Evolutionary conservation across 1,140 invertebrate species (phyloP).

Genomic region (Megalonaias nervosa): DNA sequence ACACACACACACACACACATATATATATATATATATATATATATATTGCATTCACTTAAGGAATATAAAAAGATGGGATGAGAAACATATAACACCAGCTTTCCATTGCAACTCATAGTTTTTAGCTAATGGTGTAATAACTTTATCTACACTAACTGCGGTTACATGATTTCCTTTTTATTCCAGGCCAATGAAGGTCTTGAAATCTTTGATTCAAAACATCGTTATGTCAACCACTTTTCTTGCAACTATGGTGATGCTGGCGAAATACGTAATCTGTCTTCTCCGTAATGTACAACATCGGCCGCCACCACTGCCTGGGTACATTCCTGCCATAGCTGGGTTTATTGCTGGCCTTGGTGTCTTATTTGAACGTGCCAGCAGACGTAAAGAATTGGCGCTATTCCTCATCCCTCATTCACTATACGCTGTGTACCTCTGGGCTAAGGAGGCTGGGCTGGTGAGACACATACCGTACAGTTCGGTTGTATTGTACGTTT

Average conservation of each 20-base stretch:
- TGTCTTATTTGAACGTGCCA: constrained; percentile 54
- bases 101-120: background rate
- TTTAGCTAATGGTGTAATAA: background rate
- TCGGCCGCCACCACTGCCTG: constrained; percentile 48
- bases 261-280: constrained; percentile 62
- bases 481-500: constrained; percentile 47
- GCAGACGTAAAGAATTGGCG: constrained; percentile 54
- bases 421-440: constrained; percentile 48
- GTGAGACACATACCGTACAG: constrained; percentile 42
- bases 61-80: background rate
- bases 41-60: too few relatives aligned
- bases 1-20: too few relatives aligned
- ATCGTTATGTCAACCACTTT: constrained; percentile 55
- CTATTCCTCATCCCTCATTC: constrained; percentile 60
- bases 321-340: constrained; percentile 52
- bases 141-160: background rate
- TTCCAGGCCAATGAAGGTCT: constrained; percentile 48
- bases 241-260: constrained; percentile 57
- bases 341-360: constrained; percentile 53
- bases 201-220: constrained; percentile 54
- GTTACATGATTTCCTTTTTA: constrained; percentile 1
- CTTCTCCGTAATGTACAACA: constrained; percentile 47
- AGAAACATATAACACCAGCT: background rate
- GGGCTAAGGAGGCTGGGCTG: constrained; percentile 32
- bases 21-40: too few relatives aligned